Evolutionary conservation across 2,888 invertebrate genomes (phyloP).

Genomic region (Eueremaeus valkanovi): DNA sequence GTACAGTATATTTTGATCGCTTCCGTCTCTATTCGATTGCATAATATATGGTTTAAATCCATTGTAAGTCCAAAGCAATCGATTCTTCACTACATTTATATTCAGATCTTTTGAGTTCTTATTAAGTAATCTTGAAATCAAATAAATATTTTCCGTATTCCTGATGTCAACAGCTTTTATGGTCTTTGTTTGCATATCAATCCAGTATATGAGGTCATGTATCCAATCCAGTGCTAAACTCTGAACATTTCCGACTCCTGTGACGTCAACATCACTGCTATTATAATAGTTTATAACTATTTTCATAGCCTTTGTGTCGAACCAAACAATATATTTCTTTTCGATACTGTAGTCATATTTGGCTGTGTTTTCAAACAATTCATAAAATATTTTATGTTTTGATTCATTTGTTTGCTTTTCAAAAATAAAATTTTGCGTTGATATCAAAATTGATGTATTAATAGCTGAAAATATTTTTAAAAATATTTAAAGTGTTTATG

Average conservation of each 20-base stretch:
- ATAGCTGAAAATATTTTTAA: no score
- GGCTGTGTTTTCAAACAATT: neutral
- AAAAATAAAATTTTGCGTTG: neutral
- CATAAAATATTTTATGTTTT: neutral
- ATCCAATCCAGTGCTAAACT: neutral
- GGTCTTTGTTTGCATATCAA: neutral
- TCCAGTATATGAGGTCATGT: neutral
- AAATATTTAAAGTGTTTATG: no score
- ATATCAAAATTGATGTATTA: neutral
- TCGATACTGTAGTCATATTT: neutral
- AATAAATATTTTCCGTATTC: neutral
- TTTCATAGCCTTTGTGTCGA: no score
- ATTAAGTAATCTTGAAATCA: neutral
- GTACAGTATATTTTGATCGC: neutral
- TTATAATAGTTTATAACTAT: no score
- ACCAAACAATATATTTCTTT: no score
- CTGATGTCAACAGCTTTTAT: neutral
- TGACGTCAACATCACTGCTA: neutral
- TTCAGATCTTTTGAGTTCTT: neutral
- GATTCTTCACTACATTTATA: neutral
- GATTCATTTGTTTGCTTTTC: neutral
- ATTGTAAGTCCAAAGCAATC: neutral
- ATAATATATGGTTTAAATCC: neutral
- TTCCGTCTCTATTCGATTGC: neutral
- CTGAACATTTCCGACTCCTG: neutral